These are phyloP conservation scores for Carterocephalus palaemon DNA, from an alignment of 2,888 invertebrate species.

Conservation along the genomic window DNA sequence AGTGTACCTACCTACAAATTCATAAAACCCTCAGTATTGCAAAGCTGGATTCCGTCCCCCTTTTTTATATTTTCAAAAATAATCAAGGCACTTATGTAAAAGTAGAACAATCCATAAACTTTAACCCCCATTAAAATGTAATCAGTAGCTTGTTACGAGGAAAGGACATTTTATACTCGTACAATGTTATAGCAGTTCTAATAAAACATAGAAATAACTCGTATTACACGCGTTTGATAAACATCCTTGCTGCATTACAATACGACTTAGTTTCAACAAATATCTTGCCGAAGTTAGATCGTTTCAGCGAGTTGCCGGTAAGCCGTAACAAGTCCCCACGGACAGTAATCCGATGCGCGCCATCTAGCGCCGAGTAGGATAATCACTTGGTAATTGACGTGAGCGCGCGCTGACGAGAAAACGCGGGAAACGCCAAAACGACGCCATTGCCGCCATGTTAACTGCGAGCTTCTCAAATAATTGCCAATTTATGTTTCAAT, in stretches of 20 bases:
- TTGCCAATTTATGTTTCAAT: constrained; percentile 20
- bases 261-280: not conserved
- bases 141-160: constrained; percentile 14
- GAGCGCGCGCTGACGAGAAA: constrained; percentile 48
- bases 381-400: constrained; percentile 64
- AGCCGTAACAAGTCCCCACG: constrained; percentile 46
- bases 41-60: too few species aligned
- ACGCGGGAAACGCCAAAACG: constrained; percentile 43
- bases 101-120: constrained; percentile 1
- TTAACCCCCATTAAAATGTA: constrained; percentile 12
- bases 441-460: constrained; percentile 31
- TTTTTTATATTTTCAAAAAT: too few species aligned
- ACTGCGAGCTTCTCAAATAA: constrained; percentile 15
- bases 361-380: constrained; percentile 62
- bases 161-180: constrained; percentile 4
- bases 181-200: not conserved
- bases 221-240: not conserved
- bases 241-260: not conserved
- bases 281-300: not conserved
- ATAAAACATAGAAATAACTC: not conserved
- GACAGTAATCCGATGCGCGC: constrained; percentile 57
- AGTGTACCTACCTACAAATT: too few species aligned
- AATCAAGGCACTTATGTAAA: too few species aligned
- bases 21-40: too few species aligned
- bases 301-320: not conserved